Evolutionary conservation across 2,888 invertebrate species (phyloP), one percentile per base, ranked within the genome.

Genomic region (Cosmorhoe ocellata): DNA sequence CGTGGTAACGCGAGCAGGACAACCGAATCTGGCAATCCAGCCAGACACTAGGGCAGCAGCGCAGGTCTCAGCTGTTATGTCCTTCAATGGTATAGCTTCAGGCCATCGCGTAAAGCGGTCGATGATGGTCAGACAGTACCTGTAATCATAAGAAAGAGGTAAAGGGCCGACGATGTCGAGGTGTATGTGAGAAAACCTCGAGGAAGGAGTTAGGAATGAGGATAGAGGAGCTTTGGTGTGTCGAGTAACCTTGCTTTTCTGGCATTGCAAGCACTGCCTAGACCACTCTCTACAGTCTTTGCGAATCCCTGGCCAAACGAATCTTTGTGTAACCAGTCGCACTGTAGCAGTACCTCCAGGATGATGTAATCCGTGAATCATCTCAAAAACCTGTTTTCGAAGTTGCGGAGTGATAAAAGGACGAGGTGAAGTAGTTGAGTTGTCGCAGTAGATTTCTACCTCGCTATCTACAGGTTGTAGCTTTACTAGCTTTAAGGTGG

Each of bases 11-110:
- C 9, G 9, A 6, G 22, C 9, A 9, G 36, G 36, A 22, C 36
- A 36, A 10, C 36, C 36, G 5, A 36, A 36, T 36, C 36, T 18
- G 10, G 36, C 22, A 1, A 36, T 36, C 36, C 36, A 36, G n/a
- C 34, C 34, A 22, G 36, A 22, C n/a, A 22, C 1, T 1, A 36
- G n/a, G 12, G 22, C 22, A 7, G 12, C 14, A 9, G 36, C 36
- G n/a, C 6, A 6, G 3, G 36, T 36, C 11, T 18, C 36, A 1
- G 36, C 36, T 7, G 36, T 36, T 5, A 36, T 36, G 10, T 36
- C 36, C 11, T 10, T 10, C 7, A 36, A 9, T 1, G 36, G 22
- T 1, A 22, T 36, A 3, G 22, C 36, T 12, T 33, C 33, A 9
- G 33, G 33, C 33, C 33, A 33, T 8, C 14, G 26, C 1, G 24